These are phyloP conservation scores for Bubalus kerabau DNA, from an alignment of 2,113 vertebrate genomes.

Conservation along the genomic window DNA sequence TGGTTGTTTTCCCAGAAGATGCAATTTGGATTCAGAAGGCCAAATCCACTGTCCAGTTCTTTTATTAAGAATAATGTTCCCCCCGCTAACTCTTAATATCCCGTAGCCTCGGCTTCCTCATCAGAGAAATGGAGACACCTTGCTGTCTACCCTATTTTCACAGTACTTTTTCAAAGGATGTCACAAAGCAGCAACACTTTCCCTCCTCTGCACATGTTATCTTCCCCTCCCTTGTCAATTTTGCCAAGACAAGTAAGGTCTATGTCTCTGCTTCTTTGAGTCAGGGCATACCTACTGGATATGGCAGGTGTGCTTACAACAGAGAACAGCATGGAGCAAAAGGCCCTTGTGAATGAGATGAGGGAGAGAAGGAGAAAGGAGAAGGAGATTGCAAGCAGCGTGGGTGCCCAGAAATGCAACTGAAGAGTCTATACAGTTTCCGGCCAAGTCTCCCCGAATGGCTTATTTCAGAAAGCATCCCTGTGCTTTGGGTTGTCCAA, in stretches of 20 bases:
- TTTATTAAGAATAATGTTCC: neutral
- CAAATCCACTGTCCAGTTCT: neutral
- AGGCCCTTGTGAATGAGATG: neutral
- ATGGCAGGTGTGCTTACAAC: neutral
- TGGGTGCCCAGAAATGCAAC: neutral
- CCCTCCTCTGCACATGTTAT: neutral
- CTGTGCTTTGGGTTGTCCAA: neutral
- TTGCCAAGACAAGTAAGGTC: neutral
- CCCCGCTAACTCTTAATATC: neutral
- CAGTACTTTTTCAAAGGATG: neutral
- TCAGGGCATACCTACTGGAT: neutral
- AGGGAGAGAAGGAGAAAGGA: neutral
- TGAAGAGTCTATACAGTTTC: neutral
- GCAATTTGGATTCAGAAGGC: neutral
- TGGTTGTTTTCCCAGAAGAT: neutral
- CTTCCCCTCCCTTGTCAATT: neutral
- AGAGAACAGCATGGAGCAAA: neutral
- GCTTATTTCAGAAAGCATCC: neutral
- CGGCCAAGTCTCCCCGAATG: neutral
- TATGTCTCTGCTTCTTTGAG: neutral
- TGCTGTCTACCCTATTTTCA: neutral
- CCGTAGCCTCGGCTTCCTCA: neutral
- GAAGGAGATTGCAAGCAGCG: neutral
- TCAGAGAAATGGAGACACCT: neutral
- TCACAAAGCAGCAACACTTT: neutral